Evolutionary conservation across 1,140 invertebrate genomes (phyloP), one percentile per base, ranked within the genome.

Genomic region (Cyclina sinensis): DNA sequence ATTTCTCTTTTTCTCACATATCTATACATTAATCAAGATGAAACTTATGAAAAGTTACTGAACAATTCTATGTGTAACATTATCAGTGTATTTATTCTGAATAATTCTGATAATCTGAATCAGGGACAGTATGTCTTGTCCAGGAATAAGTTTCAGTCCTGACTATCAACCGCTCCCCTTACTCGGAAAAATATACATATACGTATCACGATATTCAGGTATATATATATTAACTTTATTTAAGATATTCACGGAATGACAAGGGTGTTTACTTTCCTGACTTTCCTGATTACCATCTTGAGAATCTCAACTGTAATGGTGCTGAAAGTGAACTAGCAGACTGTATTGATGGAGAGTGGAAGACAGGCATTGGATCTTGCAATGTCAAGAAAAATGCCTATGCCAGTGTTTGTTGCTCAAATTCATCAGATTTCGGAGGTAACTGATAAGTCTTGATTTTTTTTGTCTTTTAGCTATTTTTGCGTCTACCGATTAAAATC

Each of bases 391-490:
- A 1, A 24, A 65, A 82, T 68, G 39, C 24, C 32, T 82, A 82
- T 35, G 80, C 80, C 39, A 51, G 80, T n/a, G 80, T 82, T 0
- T 82, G 80, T 35, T 82, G 57, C 30, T 82, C 80, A 18, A 62
- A 82, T 48, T 82, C 59, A 21, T 24, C 62, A 21, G 37, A 35
- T 5, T 82, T 82, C 37, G 57, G 80, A 21, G 80, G 80, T 82
- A 82, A 82, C 21, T 59, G 3, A 5, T n/a, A 59, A 27, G 5
- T 59, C 5, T 9, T 27, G 5, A 21, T 21, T 59, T 21, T 59
- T n/a, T 59, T n/a, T n/a, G 21, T 59, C 18, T 59, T 4, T 59
- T 4, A 9, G 5, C 5, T 59, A 27, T n/a, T 59, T 9, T 21
- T n/a, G 4, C 54, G 18, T 59, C 5, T 59, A 59, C 21, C 18